These are phyloP conservation scores for Hestina assimilis DNA, from an alignment of 1,140 invertebrate genomes.

Conservation along the genomic window DNA sequence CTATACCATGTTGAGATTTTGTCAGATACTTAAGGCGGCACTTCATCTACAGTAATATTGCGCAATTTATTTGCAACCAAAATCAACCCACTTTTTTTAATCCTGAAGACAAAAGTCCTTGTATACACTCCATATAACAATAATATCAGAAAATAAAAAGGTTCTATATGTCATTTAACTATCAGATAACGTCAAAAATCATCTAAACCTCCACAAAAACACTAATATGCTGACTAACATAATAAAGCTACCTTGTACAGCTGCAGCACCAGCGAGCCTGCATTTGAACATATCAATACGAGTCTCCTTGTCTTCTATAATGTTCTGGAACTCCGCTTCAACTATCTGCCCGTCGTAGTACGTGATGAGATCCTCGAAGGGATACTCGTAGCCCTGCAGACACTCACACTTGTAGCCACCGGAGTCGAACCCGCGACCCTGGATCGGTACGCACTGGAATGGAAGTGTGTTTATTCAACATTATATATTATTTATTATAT, in stretches of 20 bases:
- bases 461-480: too few species aligned
- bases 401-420: slow-evolving; percentile 99
- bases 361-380: slow-evolving; percentile 95
- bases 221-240: slow-evolving; percentile 39
- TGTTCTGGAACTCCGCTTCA: slow-evolving; percentile 95
- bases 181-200: neutral
- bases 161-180: too few species aligned
- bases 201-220: slow-evolving; percentile 29
- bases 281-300: slow-evolving; percentile 95
- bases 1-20: too few species aligned
- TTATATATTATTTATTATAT: too few species aligned
- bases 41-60: too few species aligned
- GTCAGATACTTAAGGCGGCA: too few species aligned
- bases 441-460: slow-evolving; percentile 93
- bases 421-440: slow-evolving; percentile 92
- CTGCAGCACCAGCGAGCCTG: slow-evolving; percentile 89
- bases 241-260: slow-evolving; percentile 77
- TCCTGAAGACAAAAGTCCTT: too few species aligned
- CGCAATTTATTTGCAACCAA: too few species aligned
- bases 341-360: slow-evolving; percentile 98
- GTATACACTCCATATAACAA: too few species aligned
- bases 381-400: slow-evolving; percentile 97
- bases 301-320: slow-evolving; percentile 87
- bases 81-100: too few species aligned
- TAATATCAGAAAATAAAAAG: too few species aligned